Evolutionary conservation across 2,888 invertebrate genomes (phyloP).

Genomic region (Mechanitis messenoides): DNA sequence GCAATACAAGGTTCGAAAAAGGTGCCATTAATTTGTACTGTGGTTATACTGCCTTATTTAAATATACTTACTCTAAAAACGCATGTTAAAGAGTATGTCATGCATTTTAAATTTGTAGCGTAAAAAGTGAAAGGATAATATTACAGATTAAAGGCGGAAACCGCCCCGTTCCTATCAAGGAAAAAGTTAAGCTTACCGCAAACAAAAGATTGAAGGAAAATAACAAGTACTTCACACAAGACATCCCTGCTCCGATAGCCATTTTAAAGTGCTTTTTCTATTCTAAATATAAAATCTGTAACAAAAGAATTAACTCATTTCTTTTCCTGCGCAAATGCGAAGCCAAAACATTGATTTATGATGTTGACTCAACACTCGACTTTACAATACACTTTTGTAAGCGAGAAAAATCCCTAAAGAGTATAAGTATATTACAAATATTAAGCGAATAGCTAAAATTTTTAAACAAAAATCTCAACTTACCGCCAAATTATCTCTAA

Average conservation of each 20-base stretch:
- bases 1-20: not conserved
- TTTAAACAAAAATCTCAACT: slow-evolving; percentile 9
- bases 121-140: slow-evolving; percentile 13
- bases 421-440: too few relatives aligned
- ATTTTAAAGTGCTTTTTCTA: slow-evolving; percentile 65
- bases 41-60: too few relatives aligned
- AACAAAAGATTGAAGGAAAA: slow-evolving; percentile 92
- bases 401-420: not conserved
- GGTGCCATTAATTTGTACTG: too few relatives aligned
- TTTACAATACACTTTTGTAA: slow-evolving; percentile 6
- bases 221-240: slow-evolving; percentile 91
- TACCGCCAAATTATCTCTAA: slow-evolving; percentile 24
- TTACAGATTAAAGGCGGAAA: slow-evolving; percentile 3
- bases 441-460: not conserved
- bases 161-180: slow-evolving; percentile 20
- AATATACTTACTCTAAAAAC: not conserved
- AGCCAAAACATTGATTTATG: slow-evolving; percentile 54
- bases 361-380: slow-evolving; percentile 32
- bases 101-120: not conserved
- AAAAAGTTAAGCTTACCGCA: slow-evolving; percentile 81
- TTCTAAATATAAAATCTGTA: slow-evolving; percentile 50
- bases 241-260: slow-evolving; percentile 88
- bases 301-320: slow-evolving; percentile 40
- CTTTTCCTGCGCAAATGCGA: slow-evolving; percentile 20
- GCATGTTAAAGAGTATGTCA: slow-evolving; percentile 1